phyloP scores from a whole-genome alignment of 1,140 invertebrate genomes.

The Panagrolaimus sp. region DNA sequence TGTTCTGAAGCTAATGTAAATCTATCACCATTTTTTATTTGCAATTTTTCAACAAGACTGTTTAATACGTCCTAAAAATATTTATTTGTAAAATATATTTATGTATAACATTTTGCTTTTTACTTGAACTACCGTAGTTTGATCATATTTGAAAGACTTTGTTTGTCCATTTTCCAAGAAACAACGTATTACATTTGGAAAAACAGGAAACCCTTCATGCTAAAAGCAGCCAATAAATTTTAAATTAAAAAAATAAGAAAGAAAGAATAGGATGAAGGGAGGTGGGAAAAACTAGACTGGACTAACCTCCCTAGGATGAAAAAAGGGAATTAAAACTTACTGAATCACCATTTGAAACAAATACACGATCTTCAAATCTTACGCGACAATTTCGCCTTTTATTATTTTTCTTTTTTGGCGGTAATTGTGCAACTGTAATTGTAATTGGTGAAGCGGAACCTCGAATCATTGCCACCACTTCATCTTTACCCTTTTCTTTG shows the following conservation, averaged over 20 bases:
- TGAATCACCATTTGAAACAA: conserved; percentile 48
- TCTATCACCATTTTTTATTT: conserved; percentile 72
- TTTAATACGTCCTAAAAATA: conserved; percentile 67
- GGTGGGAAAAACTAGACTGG: conserved; percentile 67
- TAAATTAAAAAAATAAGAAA: too few species aligned
- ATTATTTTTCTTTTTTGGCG: conserved; percentile 67
- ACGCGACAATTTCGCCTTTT: conserved; percentile 71
- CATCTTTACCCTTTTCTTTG: conserved; percentile 72
- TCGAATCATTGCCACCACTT: conserved; percentile 79
- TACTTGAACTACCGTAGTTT: conserved; percentile 73
- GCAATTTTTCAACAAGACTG: conserved; percentile 77
- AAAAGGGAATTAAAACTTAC: too few species aligned
- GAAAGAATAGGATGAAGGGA: conserved; percentile 67
- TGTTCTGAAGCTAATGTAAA: conserved; percentile 83
- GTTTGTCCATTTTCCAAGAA: conserved; percentile 89
- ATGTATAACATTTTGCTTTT: neutral
- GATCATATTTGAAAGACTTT: conserved; percentile 90
- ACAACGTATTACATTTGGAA: conserved; percentile 82
- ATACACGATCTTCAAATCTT: conserved; percentile 43
- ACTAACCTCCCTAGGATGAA: too few species aligned
- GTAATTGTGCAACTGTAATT: conserved; percentile 63
- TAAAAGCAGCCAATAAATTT: conserved; percentile 20
- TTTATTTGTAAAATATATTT: conserved; percentile 14
- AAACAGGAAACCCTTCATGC: conserved; percentile 69
- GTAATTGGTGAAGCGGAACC: conserved; percentile 71